Conservation (phyloP, 2,888 invertebrate species). For the Rhagonycha lutea region DNA sequence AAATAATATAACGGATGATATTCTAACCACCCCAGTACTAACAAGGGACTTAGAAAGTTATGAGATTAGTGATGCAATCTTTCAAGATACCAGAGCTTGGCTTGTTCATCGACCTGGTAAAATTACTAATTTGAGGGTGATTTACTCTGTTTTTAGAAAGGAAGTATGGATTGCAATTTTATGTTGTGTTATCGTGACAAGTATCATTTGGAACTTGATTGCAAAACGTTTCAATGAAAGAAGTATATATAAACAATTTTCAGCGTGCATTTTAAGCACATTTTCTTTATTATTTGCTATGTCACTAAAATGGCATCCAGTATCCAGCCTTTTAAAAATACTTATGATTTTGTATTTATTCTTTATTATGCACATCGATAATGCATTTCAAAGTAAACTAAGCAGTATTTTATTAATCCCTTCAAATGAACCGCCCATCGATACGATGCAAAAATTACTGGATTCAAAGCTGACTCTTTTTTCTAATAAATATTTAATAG, state of each 20-base stretch:
- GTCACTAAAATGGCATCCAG: background rate
- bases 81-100: background rate
- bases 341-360: background rate
- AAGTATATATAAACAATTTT: background rate
- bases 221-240: background rate
- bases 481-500: too few species aligned
- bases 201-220: background rate
- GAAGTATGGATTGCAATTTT: background rate
- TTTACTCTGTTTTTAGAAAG: background rate
- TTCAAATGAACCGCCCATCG: too few species aligned
- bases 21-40: too few species aligned
- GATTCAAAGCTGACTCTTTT: too few species aligned
- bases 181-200: background rate
- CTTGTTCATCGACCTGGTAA: background rate
- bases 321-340: background rate
- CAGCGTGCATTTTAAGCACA: background rate
- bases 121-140: background rate
- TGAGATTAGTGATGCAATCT: too few species aligned
- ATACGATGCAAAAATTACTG: too few species aligned
- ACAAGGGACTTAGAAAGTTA: too few species aligned
- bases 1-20: too few species aligned
- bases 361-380: too few species aligned
- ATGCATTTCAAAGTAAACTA: too few species aligned
- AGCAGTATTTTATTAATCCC: too few species aligned
- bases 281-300: background rate